Evolutionary conservation across 2,888 invertebrate species (phyloP), one percentile per base, ranked within the genome.

Genomic region (Tetheella fluctuosa): DNA sequence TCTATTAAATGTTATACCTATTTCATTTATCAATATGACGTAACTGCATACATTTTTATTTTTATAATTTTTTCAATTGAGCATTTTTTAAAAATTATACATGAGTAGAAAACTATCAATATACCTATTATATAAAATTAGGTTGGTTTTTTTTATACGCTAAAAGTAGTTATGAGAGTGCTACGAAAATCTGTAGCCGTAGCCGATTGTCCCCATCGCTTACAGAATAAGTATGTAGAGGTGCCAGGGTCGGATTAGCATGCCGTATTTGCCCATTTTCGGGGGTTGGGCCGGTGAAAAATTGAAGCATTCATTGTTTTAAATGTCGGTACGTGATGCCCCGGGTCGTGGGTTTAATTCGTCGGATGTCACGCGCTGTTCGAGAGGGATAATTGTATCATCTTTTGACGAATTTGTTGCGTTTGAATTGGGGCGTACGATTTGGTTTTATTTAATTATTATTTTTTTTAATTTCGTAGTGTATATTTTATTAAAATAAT

Each of bases 271-370:
- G 73, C 61, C 59, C 61, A 68, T 73, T 69, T 77, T 75, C 73
- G 74, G 79, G 78, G 80, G 80, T 72, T 79, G 72, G 69, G 64
- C 80, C 77, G 80, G 84, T 90, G 91, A 91, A 91, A 91, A 91
- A 91, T 92, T 91, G 89, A 88, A 87, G 79, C 83, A 80, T 85
- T 84, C 86, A 89, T 89, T 90, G 90, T 91, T 91, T 91, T 89
- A 86, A 91, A 91, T 89, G 88, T 86, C 81, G 81, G 80, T 77
- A 79, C 85, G 87, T 88, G 88, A 86, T 85, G 81, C 61, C 59
- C 34, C 58, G 63, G 73, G 74, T 67, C 73, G 68, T 62, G 68
- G 73, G 69, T 71, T 82, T 78, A 79, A 81, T 80, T 72, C 73
- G 71, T 68, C 73, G 64, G 69, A 64, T 71, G 71, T 70, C 70